Base-by-base conservation (phyloP, 2,797 vertebrate genomes). In the Oryzias dopingdopingensis region DNA sequence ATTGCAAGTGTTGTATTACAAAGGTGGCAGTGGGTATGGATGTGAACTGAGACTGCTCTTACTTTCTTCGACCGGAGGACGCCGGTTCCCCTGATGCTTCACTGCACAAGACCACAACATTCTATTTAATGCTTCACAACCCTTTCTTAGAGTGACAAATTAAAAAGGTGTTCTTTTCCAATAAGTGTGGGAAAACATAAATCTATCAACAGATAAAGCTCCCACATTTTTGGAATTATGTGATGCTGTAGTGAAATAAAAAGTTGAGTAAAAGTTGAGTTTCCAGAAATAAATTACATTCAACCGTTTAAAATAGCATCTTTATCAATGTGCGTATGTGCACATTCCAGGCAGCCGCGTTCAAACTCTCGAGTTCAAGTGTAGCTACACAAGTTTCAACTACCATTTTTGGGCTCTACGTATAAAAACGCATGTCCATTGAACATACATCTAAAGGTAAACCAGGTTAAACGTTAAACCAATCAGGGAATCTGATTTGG, bases 1-100 rank as follows among this genome's bases (percentile, higher is more conserved):
- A 86, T 70, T 79, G 77, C 46, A 59, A 15, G 20, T 43, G 52
- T 56, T 80, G 72, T 54, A 63, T 87, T 87, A 83, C 72, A 87
- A 82, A 88, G 72, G 61, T 20, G 5, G 57, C 45, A 44, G 78
- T 69, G 59, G 68, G 66, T 59, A 42, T 70, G 63, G 76, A 65
- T 45, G 74, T 70, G 71, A 81, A 83, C 56, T 70, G 73, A 85
- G 77, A 79, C 72, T 65, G 61, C 56, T 74, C 59, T 61, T 57
- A 64, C 58, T 80, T 75, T 70, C 68, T 57, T 49, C 41, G 5
- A 49, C 59, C 79, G 5, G 23, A 63, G 65, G 78, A 84, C 15
- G 15, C 20, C 0, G 37, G 69, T 68, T 85, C 74, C 73, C 80
- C 82, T 68, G 56, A 65, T 70, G 62, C 54, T 62, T 71, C 53